phyloP scores from a whole-genome alignment of 1,140 invertebrate genomes.

The Hestina assimilis region DNA sequence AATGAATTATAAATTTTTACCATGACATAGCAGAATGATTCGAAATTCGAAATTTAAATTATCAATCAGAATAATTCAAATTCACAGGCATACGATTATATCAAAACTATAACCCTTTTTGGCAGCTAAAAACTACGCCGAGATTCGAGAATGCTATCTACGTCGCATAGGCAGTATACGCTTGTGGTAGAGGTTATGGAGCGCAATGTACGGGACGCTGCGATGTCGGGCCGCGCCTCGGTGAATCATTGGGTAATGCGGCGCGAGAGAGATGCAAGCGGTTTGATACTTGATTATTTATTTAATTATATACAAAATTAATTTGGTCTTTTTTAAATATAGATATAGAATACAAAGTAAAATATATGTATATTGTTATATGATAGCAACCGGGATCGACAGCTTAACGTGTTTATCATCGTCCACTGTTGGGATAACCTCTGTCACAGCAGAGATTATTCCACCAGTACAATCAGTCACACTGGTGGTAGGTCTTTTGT shows the following conservation, averaged over 20 bases:
- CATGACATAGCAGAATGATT: no score
- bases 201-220: slow-evolving; percentile 38
- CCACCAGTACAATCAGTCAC: no score
- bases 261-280: neutral
- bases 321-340: slow-evolving; percentile 3
- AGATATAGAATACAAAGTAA: no score
- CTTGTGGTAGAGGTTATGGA: slow-evolving; percentile 24
- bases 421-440: no score
- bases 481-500: no score
- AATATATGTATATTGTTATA: neutral
- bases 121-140: slow-evolving; percentile 2
- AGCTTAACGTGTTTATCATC: no score
- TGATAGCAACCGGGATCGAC: no score
- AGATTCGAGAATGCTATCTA: slow-evolving; percentile 2
- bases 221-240: slow-evolving; percentile 53
- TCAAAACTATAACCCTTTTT: slow-evolving; percentile 1
- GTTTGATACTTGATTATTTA: slow-evolving; percentile 27
- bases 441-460: no score
- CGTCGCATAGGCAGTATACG: slow-evolving; percentile 3
- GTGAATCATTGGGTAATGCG: slow-evolving; percentile 65
- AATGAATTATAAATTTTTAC: no score
- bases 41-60: no score
- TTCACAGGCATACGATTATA: no score
- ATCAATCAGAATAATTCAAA: no score
- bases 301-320: slow-evolving; percentile 7